phyloP scores from a whole-genome alignment of 2,797 vertebrate species.

The Myotis vivesi region DNA sequence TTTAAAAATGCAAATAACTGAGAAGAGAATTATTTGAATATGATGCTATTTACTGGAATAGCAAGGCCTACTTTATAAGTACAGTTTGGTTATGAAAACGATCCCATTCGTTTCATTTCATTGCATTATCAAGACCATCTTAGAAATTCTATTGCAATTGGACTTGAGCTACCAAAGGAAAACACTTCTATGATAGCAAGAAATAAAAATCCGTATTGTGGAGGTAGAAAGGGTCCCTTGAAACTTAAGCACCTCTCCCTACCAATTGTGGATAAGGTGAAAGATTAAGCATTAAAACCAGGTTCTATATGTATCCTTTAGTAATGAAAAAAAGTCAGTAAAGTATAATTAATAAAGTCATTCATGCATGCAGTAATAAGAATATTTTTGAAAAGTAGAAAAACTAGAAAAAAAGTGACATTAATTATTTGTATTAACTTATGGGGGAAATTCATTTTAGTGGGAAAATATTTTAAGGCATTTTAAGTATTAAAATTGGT shows the following conservation, averaged over 20 bases:
- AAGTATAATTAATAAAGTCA: not conserved
- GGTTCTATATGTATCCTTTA: not conserved
- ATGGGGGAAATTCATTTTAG: not conserved
- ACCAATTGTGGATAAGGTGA: not conserved
- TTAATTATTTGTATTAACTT: not conserved
- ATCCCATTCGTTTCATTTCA: not conserved
- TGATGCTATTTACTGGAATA: not conserved
- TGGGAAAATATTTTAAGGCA: not conserved
- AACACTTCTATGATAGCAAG: not conserved
- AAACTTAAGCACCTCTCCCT: not conserved
- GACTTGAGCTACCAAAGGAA: too few species aligned
- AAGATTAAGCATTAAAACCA: not conserved
- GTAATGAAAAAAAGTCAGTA: not conserved
- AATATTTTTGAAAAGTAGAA: not conserved
- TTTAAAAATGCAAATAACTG: slow-evolving; percentile 60
- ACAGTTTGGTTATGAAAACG: slow-evolving; percentile 30
- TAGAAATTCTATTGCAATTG: not conserved
- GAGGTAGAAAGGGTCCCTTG: not conserved
- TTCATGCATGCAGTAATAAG: not conserved
- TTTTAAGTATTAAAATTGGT: not conserved
- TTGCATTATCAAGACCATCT: not conserved
- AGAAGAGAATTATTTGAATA: slow-evolving; percentile 54
- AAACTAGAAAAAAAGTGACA: not conserved
- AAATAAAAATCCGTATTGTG: not conserved
- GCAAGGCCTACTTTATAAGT: not conserved